A percentile compares a stretch with the other conserved stretches of the same genome.
Conservation (phyloP, 2,797 vertebrate genomes). For the Lepilemur septentrionalis region DNA sequence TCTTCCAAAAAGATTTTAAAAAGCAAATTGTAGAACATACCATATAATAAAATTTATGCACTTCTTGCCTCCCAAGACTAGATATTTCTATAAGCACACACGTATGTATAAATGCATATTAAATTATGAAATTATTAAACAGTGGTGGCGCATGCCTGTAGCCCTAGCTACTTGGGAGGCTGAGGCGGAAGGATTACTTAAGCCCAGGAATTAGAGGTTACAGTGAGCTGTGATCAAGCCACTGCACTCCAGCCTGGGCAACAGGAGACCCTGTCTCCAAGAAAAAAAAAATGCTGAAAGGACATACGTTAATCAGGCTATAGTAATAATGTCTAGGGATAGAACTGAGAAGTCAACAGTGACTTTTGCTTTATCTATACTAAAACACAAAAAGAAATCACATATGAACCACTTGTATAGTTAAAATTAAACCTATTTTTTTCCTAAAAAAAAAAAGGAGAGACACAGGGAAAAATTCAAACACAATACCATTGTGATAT, state of each 20-base stretch:
- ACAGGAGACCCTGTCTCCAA: not conserved
- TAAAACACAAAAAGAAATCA: conserved; percentile 3
- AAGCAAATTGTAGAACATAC: not conserved
- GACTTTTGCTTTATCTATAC: not conserved
- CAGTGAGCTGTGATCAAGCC: not conserved
- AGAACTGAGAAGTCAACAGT: not conserved
- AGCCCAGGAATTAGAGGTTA: not conserved
- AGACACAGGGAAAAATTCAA: not conserved
- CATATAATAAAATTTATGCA: not conserved
- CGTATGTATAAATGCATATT: not conserved
- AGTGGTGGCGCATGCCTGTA: not conserved
- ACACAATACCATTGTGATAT: not conserved
- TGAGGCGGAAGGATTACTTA: not conserved
- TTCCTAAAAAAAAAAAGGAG: not conserved
- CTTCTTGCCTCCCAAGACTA: not conserved
- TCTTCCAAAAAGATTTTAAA: not conserved
- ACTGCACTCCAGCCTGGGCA: not conserved
- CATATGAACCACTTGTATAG: not conserved
- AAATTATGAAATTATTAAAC: not conserved
- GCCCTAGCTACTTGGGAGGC: not conserved
- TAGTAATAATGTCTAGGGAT: not conserved
- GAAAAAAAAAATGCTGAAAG: not conserved
- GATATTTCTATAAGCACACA: not conserved
- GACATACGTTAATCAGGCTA: not conserved
- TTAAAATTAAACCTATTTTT: not conserved